These are phyloP conservation scores for Clarias batrachus DNA, from an alignment of 2,113 vertebrate genomes.

Conservation along the genomic window DNA sequence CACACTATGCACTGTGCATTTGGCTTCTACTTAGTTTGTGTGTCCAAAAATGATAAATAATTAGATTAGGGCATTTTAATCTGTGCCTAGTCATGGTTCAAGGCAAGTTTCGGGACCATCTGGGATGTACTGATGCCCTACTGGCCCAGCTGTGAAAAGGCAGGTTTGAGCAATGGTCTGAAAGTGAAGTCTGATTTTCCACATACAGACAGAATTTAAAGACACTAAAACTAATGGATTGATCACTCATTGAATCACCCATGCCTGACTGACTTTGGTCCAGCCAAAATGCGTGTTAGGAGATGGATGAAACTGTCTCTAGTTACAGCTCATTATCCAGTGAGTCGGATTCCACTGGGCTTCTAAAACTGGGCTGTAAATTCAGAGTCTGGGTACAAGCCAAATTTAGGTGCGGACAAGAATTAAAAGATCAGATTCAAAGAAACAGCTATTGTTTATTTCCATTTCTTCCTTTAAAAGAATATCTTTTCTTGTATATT, in stretches of 20 bases:
- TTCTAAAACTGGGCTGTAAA: slow-evolving; percentile 12
- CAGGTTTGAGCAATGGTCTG: neutral
- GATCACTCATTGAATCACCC: slow-evolving; percentile 17
- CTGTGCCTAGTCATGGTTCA: neutral
- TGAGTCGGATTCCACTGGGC: neutral
- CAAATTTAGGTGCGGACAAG: neutral
- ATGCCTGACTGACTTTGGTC: slow-evolving; percentile 11
- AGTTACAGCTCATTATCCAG: slow-evolving; percentile 37
- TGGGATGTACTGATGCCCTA: neutral
- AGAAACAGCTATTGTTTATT: neutral
- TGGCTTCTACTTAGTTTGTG: neutral
- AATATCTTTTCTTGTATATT: neutral
- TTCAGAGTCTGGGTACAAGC: slow-evolving; percentile 8
- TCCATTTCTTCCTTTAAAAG: neutral
- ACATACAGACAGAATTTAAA: neutral
- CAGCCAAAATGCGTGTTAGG: slow-evolving; percentile 17
- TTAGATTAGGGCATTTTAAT: neutral
- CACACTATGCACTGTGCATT: neutral
- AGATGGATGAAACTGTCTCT: slow-evolving; percentile 28
- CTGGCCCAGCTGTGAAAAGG: neutral
- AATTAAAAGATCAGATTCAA: neutral
- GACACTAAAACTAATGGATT: slow-evolving; percentile 13
- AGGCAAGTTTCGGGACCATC: neutral
- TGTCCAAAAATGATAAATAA: neutral
- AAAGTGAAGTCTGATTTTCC: neutral